phyloP scores from a whole-genome alignment of 2,797 vertebrate genomes.

The Bradypodion ventrale region DNA sequence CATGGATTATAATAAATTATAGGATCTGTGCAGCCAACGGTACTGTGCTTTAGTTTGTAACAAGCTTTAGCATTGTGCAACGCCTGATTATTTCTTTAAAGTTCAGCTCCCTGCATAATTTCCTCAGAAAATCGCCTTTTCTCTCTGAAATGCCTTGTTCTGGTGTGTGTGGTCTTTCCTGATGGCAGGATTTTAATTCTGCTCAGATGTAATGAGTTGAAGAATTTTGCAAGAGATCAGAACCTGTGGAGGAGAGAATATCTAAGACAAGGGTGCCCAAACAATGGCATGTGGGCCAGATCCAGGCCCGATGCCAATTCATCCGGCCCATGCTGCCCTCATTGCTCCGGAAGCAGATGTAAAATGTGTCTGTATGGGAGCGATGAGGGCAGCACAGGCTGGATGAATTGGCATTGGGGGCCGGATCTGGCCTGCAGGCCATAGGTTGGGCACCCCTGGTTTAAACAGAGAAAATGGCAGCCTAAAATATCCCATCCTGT shows the following conservation, averaged over 20 bases:
- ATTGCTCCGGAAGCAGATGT: too few relatives aligned
- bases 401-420: too few relatives aligned
- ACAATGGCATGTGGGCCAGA: too few relatives aligned
- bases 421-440: too few relatives aligned
- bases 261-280: too few relatives aligned
- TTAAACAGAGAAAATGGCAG: too few relatives aligned
- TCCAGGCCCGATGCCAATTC: too few relatives aligned
- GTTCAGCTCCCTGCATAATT: neutral
- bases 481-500: too few relatives aligned
- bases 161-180: constrained; percentile 10
- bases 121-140: constrained; percentile 13
- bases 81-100: neutral
- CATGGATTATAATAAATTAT: constrained; percentile 61
- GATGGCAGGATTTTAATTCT: neutral
- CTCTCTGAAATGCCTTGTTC: neutral
- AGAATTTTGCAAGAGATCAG: neutral
- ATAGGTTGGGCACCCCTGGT: too few relatives aligned
- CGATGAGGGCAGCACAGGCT: too few relatives aligned
- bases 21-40: neutral
- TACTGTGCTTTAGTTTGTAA: constrained; percentile 18
- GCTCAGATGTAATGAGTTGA: neutral
- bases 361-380: too few relatives aligned
- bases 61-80: neutral
- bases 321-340: too few relatives aligned
- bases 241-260: neutral